Conservation (phyloP, 2,113 vertebrate genomes). For the Otolemur garnettii region DNA sequence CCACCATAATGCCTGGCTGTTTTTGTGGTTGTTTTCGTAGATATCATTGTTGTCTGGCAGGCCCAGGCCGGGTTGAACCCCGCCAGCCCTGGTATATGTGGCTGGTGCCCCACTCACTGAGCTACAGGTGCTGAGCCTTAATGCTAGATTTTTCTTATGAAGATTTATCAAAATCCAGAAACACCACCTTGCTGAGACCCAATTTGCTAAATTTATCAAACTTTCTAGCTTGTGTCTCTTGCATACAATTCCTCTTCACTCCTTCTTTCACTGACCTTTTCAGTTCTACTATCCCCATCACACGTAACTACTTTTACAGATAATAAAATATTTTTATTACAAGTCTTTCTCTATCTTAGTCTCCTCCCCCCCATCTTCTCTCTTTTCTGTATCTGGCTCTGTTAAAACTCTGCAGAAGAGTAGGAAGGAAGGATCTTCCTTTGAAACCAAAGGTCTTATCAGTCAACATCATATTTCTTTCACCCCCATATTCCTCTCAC, state of each 20-base stretch:
- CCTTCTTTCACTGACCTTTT: constrained; percentile 16
- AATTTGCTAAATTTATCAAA: not conserved
- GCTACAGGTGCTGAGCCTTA: not conserved
- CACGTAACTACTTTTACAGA: constrained; percentile 45
- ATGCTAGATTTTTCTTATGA: constrained; percentile 31
- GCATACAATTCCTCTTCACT: not conserved
- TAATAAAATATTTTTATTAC: constrained; percentile 30
- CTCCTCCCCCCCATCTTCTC: not conserved
- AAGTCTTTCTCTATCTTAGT: not conserved
- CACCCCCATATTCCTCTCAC: not conserved
- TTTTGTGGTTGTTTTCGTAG: too few species aligned
- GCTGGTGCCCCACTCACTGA: too few species aligned
- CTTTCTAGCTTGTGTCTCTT: not conserved
- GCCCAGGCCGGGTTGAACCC: too few species aligned
- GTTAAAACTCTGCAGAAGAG: not conserved
- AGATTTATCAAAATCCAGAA: constrained; percentile 43
- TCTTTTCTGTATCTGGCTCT: not conserved
- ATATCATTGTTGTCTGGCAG: too few species aligned
- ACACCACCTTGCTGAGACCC: not conserved
- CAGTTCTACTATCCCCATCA: not conserved
- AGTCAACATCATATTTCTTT: not conserved
- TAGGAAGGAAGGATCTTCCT: not conserved
- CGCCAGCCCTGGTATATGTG: too few species aligned
- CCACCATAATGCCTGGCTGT: too few species aligned
- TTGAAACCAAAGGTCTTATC: not conserved